Evolutionary conservation across 2,113 vertebrate species (phyloP).

Genomic region (Irena cyanogastra): DNA sequence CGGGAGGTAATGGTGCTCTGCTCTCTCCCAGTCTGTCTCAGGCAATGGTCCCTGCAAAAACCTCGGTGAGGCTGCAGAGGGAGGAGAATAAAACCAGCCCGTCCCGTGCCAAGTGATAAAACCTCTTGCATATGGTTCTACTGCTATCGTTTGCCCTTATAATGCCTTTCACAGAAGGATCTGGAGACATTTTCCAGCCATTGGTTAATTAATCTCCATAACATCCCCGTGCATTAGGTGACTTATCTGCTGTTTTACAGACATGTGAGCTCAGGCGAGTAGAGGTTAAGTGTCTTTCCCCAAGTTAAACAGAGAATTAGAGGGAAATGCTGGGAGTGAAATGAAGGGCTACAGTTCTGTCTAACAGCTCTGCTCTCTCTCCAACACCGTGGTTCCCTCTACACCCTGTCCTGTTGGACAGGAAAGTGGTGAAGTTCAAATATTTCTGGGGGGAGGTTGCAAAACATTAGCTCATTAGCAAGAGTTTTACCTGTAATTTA

Average conservation of each 20-base stretch:
- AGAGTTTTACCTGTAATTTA: background rate
- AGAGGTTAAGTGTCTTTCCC: slow-evolving; percentile 45
- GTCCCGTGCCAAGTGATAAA: slow-evolving; percentile 20
- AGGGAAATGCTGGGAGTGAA: background rate
- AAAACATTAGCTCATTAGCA: slow-evolving; percentile 6
- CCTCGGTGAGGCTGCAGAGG: background rate
- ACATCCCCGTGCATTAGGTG: slow-evolving; percentile 57
- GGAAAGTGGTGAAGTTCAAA: background rate
- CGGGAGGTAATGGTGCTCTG: background rate
- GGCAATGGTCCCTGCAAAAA: background rate
- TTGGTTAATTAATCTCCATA: slow-evolving; percentile 66
- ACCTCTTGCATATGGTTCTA: background rate
- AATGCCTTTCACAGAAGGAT: slow-evolving; percentile 51
- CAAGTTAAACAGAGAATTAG: slow-evolving; percentile 27
- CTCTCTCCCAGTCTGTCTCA: background rate
- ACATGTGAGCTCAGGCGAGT: background rate
- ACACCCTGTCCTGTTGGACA: background rate
- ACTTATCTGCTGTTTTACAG: slow-evolving; percentile 60
- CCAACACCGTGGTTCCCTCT: background rate
- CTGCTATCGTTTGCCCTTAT: slow-evolving; percentile 23
- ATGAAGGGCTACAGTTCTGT: background rate
- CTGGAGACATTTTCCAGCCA: slow-evolving; percentile 40
- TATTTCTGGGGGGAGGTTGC: background rate
- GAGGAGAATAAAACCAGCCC: background rate
- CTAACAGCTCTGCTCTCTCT: background rate